Percentiles rank a stretch among this genome's conserved stretches.
Conservation (phyloP, 2,113 vertebrate genomes). For the Sakesphorus luctuosus region DNA sequence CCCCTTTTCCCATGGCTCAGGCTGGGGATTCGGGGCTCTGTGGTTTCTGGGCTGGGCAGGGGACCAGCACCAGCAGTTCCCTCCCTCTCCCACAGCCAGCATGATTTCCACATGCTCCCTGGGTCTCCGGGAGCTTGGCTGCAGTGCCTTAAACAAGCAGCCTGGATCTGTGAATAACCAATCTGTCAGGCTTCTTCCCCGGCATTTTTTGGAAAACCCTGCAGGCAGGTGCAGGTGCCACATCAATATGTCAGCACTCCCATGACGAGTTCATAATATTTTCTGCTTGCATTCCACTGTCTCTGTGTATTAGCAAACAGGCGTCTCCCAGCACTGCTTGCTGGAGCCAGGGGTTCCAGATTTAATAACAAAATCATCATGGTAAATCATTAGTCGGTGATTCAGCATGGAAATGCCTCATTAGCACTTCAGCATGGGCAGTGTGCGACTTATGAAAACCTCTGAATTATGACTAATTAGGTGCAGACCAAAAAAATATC, state of each 20-base stretch:
- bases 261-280: constrained; percentile 71
- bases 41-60: rapidly evolving
- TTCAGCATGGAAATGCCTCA: constrained; percentile 71
- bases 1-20: rapidly evolving
- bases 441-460: neutral
- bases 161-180: neutral
- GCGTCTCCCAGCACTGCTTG: constrained; percentile 25
- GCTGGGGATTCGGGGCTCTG: rapidly evolving
- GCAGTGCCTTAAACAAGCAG: neutral
- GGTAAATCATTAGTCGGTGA: constrained; percentile 36
- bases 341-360: neutral
- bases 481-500: neutral
- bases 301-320: constrained; percentile 53
- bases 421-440: constrained; percentile 58
- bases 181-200: constrained; percentile 11
- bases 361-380: constrained; percentile 33
- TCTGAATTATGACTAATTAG: constrained; percentile 27
- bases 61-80: rapidly evolving
- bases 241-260: constrained; percentile 68
- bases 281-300: constrained; percentile 70
- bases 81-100: rapidly evolving
- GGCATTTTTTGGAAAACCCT: constrained; percentile 22
- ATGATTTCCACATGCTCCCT: rapidly evolving
- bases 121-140: neutral
- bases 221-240: constrained; percentile 69